Evolutionary conservation across 1,140 invertebrate genomes (phyloP).

Genomic region (Trichoplusia ni): DNA sequence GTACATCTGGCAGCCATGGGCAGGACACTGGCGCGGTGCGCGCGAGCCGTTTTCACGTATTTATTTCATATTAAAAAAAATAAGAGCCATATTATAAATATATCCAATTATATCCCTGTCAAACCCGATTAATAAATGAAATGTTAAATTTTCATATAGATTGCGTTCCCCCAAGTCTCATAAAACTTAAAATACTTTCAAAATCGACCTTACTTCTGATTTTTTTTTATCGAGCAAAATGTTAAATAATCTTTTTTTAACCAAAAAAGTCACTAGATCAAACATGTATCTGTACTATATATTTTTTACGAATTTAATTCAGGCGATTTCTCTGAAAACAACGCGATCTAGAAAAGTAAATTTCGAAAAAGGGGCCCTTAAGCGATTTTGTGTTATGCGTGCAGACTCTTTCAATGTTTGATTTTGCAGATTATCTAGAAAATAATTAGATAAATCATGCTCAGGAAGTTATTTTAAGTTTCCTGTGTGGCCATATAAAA

Average conservation of each 20-base stretch:
- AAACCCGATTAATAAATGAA: background rate
- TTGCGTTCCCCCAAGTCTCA: background rate
- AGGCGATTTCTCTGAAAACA: background rate
- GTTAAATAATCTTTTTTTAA: background rate
- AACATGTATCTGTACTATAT: background rate
- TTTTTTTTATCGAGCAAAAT: too few relatives aligned
- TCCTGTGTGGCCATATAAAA: too few relatives aligned
- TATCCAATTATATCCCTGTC: background rate
- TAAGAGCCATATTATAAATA: background rate
- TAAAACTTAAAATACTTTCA: constrained; percentile 1
- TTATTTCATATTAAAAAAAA: background rate
- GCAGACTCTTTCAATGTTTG: too few relatives aligned
- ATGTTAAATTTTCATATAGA: background rate
- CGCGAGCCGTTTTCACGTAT: background rate
- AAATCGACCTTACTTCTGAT: too few relatives aligned
- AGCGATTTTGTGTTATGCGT: too few relatives aligned
- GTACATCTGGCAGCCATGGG: constrained; percentile 6
- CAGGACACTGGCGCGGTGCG: too few relatives aligned
- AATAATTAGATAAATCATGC: too few relatives aligned
- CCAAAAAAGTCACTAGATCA: background rate
- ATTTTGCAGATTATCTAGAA: too few relatives aligned
- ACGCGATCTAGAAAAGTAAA: background rate
- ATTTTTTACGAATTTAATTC: background rate
- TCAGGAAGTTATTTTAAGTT: too few relatives aligned
- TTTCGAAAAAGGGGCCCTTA: too few relatives aligned